Base-by-base conservation (phyloP, 1,140 invertebrate genomes). In the Battus philenor region DNA sequence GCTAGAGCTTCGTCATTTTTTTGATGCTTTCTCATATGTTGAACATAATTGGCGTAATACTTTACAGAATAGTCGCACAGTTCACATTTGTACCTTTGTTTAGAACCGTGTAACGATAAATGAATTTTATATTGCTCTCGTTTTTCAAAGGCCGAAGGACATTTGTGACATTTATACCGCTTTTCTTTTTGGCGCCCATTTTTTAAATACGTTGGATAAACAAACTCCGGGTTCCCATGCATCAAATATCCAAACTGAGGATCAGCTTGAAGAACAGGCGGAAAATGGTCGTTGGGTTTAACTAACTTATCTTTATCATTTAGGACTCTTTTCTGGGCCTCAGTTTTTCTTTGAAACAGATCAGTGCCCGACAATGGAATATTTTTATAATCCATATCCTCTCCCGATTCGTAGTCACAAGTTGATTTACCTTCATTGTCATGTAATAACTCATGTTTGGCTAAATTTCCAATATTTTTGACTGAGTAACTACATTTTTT, bases 31-130 rank as follows among this genome's bases (percentile, higher is more conserved):
- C 90, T 90, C 62, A 92, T 81, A 64, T 95, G 94, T 66, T 95
- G 93, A 8, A 91, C 89, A 58, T 93, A 93, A 78, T 94, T 95
- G 0, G 93, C 93, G 53, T 93, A 94, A 74, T 94, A 94, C 56
- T 93, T 94, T 0, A 96, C 95, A 1, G 94, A 94, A 76, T 97
- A 97, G 79, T 97, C 95, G 74, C 95, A 97, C 2, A 90, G 89
- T 48, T 93, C 90, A 82, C 95, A 97, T 47, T 90, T 92, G 74
- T 94, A 96, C 48, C 91, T 89, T 73, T 95, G 93, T 53, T 93
- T 92, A 0, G 94, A 93, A 4, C 94, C 94, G 70, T 97, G 95
- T 1, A 97, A 76, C 3, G 91, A 91, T 50, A 95, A 78, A 78
- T 97, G 95, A 8, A 94, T 90, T 64, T 93, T 92, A 68, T 94